Conservation (phyloP, 2,888 invertebrate species). For the Cremastinae sp. region DNA sequence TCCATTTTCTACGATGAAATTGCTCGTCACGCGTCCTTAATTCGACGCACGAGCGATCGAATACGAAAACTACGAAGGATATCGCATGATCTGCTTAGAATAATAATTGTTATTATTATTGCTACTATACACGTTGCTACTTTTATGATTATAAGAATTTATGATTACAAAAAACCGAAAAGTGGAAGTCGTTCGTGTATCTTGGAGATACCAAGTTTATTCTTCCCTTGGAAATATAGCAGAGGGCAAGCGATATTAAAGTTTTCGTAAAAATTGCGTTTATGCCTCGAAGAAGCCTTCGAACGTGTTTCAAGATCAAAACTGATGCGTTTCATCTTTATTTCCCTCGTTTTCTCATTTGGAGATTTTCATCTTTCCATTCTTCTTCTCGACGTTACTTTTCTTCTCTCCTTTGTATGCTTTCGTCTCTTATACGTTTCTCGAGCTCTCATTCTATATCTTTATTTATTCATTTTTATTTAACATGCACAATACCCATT, state of each 20-base stretch:
- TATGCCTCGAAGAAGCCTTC: constrained; percentile 29
- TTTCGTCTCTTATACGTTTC: constrained; percentile 7
- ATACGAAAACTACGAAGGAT: constrained; percentile 13
- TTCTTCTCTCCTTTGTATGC: too few relatives aligned
- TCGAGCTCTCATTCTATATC: not conserved
- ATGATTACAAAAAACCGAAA: too few relatives aligned
- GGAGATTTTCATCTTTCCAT: constrained; percentile 50
- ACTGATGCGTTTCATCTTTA: constrained; percentile 15
- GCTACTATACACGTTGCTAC: too few relatives aligned
- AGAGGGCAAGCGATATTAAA: not conserved
- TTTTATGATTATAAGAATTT: too few relatives aligned
- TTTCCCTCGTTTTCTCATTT: constrained; percentile 39
- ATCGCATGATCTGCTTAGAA: not conserved
- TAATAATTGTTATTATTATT: too few relatives aligned
- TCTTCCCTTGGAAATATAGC: not conserved
- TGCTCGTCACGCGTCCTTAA: constrained; percentile 38
- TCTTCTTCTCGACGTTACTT: constrained; percentile 21
- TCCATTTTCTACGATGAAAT: not conserved
- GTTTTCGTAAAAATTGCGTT: constrained; percentile 32
- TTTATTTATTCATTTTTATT: constrained; percentile 9
- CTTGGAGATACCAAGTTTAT: not conserved
- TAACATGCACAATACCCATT: constrained; percentile 5
- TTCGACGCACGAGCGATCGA: not conserved
- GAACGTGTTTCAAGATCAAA: constrained; percentile 50
- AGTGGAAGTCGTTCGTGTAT: too few relatives aligned